phyloP scores from a whole-genome alignment of 1,140 invertebrate genomes.

The Whitmania pigra region DNA sequence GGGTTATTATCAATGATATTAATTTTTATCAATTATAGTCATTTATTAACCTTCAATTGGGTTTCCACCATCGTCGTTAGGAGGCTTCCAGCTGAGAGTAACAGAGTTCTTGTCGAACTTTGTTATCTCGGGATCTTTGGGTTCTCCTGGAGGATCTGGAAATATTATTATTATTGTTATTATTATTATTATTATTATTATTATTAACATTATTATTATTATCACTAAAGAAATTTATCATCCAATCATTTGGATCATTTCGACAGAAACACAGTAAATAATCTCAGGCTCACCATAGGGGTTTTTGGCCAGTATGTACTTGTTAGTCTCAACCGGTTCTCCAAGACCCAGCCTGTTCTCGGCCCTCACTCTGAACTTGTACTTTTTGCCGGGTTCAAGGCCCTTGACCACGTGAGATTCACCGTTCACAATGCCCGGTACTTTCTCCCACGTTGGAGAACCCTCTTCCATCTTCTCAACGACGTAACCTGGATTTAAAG shows the following conservation, averaged over 20 bases:
- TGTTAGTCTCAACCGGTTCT: conserved; percentile 77
- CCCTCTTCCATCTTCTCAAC: conserved; percentile 80
- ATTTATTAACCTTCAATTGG: conserved; percentile 63
- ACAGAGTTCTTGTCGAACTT: conserved; percentile 82
- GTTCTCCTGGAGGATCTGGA: conserved; percentile 83
- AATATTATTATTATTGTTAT: conserved; percentile 24
- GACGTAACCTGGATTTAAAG: conserved; percentile 54
- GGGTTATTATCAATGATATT: background rate
- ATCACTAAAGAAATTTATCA: background rate
- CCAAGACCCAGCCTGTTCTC: conserved; percentile 93
- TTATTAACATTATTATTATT: conserved; percentile 5
- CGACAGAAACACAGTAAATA: background rate
- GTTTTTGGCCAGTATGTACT: conserved; percentile 78
- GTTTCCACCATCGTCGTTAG: conserved; percentile 80
- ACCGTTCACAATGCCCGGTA: conserved; percentile 78
- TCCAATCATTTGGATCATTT: background rate
- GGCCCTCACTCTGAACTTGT: conserved; percentile 84
- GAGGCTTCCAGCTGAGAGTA: conserved; percentile 77
- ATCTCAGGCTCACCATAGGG: conserved; percentile 64
- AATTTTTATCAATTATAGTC: background rate
- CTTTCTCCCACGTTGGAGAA: conserved; percentile 67
- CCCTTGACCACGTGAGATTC: conserved; percentile 78
- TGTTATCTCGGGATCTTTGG: conserved; percentile 75
- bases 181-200: too few relatives aligned
- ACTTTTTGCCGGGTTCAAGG: conserved; percentile 81